These are phyloP conservation scores for Dipodomys ordii DNA, from an alignment of 2,113 vertebrate genomes.

Conservation along the genomic window DNA sequence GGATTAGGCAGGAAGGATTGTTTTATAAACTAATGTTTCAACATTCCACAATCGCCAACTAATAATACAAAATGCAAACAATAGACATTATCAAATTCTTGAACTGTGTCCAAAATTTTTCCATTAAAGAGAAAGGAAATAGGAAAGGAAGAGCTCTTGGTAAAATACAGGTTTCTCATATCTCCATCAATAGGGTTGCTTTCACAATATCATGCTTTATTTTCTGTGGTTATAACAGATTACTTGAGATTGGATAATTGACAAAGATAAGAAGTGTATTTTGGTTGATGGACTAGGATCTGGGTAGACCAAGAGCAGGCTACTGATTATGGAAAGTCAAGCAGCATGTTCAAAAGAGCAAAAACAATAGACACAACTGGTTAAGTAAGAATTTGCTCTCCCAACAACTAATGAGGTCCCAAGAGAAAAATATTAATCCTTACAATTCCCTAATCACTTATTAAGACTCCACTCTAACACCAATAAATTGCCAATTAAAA, in stretches of 20 bases:
- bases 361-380: too few relatives aligned
- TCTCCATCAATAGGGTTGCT: background rate
- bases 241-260: background rate
- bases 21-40: constrained; percentile 81
- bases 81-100: constrained; percentile 52
- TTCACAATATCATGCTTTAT: background rate
- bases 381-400: too few relatives aligned
- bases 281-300: background rate
- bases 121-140: constrained; percentile 8
- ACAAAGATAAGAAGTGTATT: background rate
- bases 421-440: background rate
- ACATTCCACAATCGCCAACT: constrained; percentile 74
- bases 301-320: background rate
- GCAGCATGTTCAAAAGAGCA: too few relatives aligned
- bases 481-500: background rate
- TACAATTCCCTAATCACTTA: background rate
- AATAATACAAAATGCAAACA: constrained; percentile 62
- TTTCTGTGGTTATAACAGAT: too few relatives aligned
- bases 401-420: background rate
- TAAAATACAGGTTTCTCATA: background rate
- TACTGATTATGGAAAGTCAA: background rate
- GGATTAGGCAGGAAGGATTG: constrained; percentile 82
- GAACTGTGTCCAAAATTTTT: constrained; percentile 41
- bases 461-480: background rate
- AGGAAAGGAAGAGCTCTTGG: background rate